Base-by-base conservation (phyloP, 2,797 vertebrate species). In the Taeniopygia guttata region DNA sequence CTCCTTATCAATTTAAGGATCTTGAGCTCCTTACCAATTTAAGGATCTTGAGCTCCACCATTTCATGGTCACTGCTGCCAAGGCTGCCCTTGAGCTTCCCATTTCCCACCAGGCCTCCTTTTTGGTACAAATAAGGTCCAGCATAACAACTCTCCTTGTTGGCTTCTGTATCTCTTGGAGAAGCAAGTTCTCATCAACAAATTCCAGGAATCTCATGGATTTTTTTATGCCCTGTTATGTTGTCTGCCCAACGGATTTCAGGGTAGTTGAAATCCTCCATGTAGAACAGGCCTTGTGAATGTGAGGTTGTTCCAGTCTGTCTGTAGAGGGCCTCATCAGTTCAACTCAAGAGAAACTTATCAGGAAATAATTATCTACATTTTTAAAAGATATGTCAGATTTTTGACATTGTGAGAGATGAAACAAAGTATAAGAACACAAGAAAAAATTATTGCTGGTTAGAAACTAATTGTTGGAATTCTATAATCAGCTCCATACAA, bases 181-280 rank as follows among this genome's bases (percentile, higher is more conserved):
- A 51, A 58, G 3, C 5, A 56, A 49, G 20, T 38, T n/a, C 16
- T 76, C 32, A 49, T 42, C 4, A 8, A 19, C 0, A 0, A 25
- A 74, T 38, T 54, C 12, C 15, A 34, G 25, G 26, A 60, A 34
- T 13, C 21, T 54, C 22, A 34, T 36, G 16, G 21, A 10, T 32
- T 34, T 66, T 58, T 58, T 88, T 32, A 30, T 58, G 13, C 5
- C 7, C 10, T 34, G 6, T n/a, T 58, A 7, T 26, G 7, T 14
- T 64, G 14, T 32, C 13, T 0, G 1, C 70, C 18, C 21, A 45
- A 46, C 21, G 40, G 18, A 32, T 58, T 72, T 84, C 30, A 40
- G 7, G 11, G 21, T 26, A 30, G 14, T 19, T 45, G 12, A 52
- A 70, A 45, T 51, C 6, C 6, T 49, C 29, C 45, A 30, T 19